phyloP scores from a whole-genome alignment of 2,888 invertebrate genomes.

The Andricus quercusramuli region DNA sequence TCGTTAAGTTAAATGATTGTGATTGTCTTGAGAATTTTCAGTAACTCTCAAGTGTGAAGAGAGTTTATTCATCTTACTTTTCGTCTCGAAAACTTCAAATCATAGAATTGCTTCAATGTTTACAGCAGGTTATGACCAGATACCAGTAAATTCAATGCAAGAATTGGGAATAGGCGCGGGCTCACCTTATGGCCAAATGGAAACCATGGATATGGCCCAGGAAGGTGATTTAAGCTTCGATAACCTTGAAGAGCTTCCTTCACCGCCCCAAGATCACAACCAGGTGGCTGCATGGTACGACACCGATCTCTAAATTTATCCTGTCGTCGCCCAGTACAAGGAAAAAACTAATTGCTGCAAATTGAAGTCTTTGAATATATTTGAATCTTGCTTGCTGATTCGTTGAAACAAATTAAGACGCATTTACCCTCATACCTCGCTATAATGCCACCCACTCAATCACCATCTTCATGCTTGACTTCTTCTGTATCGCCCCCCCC shows the following conservation, averaged over 20 bases:
- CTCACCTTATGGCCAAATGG: slow-evolving; percentile 89
- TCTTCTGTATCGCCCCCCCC: too few species aligned
- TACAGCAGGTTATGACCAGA: slow-evolving; percentile 94
- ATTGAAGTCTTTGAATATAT: too few species aligned
- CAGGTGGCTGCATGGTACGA: slow-evolving; percentile 98
- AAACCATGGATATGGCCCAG: slow-evolving; percentile 90
- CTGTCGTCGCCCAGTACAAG: neutral
- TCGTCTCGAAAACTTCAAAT: neutral
- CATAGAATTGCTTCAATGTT: slow-evolving; percentile 14
- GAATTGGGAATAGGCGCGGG: slow-evolving; percentile 94
- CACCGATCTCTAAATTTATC: slow-evolving; percentile 89
- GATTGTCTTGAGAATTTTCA: too few species aligned
- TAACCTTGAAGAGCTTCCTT: slow-evolving; percentile 86
- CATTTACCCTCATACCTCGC: too few species aligned
- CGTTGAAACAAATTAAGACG: too few species aligned
- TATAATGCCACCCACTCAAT: too few species aligned
- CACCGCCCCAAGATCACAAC: slow-evolving; percentile 93
- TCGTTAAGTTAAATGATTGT: too few species aligned
- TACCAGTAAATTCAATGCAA: slow-evolving; percentile 98
- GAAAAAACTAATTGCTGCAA: too few species aligned
- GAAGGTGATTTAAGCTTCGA: slow-evolving; percentile 89
- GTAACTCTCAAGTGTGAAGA: too few species aligned
- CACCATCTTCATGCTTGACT: too few species aligned
- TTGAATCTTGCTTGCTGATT: too few species aligned
- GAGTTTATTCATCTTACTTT: too few species aligned